Evolutionary conservation across 2,888 invertebrate genomes (phyloP).

Genomic region (Orthonychiurus folsomi): DNA sequence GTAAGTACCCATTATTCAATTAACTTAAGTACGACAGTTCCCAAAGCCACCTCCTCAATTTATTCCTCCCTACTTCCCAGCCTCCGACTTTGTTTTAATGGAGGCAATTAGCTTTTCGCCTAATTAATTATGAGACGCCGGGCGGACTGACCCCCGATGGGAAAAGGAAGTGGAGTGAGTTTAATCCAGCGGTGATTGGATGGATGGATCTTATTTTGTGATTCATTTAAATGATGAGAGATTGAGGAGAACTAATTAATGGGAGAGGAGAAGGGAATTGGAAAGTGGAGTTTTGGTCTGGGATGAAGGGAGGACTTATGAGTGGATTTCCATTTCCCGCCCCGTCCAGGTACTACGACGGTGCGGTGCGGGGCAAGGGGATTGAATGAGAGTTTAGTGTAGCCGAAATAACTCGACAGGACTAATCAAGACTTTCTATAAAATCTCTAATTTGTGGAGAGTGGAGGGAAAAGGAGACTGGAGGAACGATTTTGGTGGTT

Average conservation of each 20-base stretch:
- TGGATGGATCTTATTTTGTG: too few relatives aligned
- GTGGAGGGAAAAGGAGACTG: neutral
- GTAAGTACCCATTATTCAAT: neutral
- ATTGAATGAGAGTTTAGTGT: neutral
- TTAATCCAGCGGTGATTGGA: too few relatives aligned
- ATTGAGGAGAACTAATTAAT: conserved; percentile 6
- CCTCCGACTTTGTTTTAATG: too few relatives aligned
- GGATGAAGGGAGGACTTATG: conserved; percentile 3
- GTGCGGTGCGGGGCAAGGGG: neutral
- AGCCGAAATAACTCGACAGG: neutral
- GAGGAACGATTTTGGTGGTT: neutral
- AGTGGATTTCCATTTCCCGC: neutral
- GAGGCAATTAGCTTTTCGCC: too few relatives aligned
- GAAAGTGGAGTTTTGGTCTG: neutral
- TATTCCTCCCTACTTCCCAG: too few relatives aligned
- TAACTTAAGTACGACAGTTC: neutral
- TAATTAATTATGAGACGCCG: too few relatives aligned
- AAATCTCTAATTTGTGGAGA: neutral
- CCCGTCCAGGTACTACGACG: too few relatives aligned
- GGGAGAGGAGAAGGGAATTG: neutral
- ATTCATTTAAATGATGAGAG: conserved; percentile 10
- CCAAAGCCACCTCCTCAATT: conserved; percentile 4
- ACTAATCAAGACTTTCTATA: conserved; percentile 1
- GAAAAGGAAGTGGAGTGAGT: too few relatives aligned
- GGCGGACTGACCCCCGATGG: too few relatives aligned